These are phyloP conservation scores for Dreissena polymorpha DNA, from an alignment of 1,140 invertebrate species.

Conservation along the genomic window DNA sequence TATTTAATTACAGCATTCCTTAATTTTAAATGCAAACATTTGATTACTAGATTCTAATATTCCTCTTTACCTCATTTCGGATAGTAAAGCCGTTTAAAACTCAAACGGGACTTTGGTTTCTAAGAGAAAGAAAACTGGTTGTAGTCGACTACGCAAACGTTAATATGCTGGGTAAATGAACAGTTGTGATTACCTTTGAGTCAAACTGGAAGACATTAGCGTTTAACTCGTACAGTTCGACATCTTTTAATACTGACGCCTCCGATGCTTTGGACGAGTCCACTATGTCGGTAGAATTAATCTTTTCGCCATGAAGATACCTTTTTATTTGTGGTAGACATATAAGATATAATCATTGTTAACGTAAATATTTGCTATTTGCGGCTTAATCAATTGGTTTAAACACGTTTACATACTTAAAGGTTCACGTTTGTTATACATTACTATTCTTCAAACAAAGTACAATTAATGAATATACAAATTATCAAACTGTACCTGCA, in stretches of 20 bases:
- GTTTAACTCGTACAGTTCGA: background rate
- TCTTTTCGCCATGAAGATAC: background rate
- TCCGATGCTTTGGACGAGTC: background rate
- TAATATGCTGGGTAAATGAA: background rate
- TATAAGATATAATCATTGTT: too few relatives aligned
- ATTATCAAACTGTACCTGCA: background rate
- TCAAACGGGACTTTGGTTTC: background rate
- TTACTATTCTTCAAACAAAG: background rate
- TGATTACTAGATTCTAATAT: background rate
- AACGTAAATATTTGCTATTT: background rate
- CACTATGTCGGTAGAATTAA: background rate
- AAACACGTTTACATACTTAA: background rate
- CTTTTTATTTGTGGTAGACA: background rate
- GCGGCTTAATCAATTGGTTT: background rate
- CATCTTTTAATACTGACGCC: background rate
- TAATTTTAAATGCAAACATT: background rate
- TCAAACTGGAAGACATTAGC: conserved; percentile 3
- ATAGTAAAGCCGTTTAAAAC: too few relatives aligned
- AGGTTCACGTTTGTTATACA: background rate
- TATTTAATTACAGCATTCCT: background rate
- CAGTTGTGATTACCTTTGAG: background rate
- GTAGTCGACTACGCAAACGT: background rate
- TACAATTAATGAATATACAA: background rate
- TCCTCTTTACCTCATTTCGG: background rate
- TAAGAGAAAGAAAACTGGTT: background rate